Evolutionary conservation across 2,113 vertebrate genomes (phyloP).

Genomic region (Spea multiplicata): DNA sequence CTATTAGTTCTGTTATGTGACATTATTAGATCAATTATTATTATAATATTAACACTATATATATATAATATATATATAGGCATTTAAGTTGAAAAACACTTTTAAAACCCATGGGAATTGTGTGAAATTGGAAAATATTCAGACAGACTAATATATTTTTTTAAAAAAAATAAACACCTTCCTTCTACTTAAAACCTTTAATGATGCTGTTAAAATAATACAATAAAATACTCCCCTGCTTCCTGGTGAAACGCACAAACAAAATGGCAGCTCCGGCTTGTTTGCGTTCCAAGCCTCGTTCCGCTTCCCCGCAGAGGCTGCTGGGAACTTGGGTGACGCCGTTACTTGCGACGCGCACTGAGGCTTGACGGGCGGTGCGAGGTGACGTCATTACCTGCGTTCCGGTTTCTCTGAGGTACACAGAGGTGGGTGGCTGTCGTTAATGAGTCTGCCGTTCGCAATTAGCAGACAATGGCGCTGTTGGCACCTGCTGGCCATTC

Average conservation of each 20-base stretch:
- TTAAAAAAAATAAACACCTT: too few relatives aligned
- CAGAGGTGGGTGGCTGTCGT: not conserved
- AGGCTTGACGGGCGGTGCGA: not conserved
- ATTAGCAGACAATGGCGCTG: not conserved
- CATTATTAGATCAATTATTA: too few relatives aligned
- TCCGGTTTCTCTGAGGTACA: not conserved
- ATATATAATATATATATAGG: too few relatives aligned
- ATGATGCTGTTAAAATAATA: too few relatives aligned
- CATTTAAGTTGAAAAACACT: too few relatives aligned
- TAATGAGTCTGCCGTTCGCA: not conserved
- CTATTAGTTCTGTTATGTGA: too few relatives aligned
- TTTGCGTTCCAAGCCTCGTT: conserved; percentile 3
- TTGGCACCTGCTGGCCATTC: not conserved
- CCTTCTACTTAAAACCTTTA: too few relatives aligned
- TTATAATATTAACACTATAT: too few relatives aligned
- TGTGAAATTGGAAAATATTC: too few relatives aligned
- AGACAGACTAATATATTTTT: too few relatives aligned
- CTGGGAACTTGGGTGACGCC: not conserved
- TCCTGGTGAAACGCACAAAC: not conserved
- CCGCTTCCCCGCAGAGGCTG: not conserved
- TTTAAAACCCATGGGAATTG: too few relatives aligned
- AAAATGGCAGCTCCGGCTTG: not conserved
- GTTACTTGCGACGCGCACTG: too few relatives aligned
- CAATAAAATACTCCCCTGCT: not conserved
- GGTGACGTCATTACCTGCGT: not conserved